Percentiles rank a stretch among this genome's conserved stretches.
Evolutionary conservation across 1,140 invertebrate genomes (phyloP).

Genomic region (Monomorium pharaonis): DNA sequence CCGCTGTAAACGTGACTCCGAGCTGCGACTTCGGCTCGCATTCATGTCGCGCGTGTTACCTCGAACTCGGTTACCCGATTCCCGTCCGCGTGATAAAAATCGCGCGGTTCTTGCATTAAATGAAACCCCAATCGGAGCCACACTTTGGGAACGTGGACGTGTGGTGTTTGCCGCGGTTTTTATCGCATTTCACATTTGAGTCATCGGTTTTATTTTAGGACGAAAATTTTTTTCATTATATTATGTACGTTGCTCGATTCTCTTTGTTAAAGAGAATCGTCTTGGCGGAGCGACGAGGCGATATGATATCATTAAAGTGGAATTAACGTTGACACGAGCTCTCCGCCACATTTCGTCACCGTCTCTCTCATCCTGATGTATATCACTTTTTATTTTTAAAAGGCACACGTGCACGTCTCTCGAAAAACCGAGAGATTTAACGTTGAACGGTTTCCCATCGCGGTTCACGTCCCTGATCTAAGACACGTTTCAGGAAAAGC

Average conservation of each 20-base stretch:
- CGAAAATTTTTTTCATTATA: constrained; percentile 3
- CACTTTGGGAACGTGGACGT: background rate
- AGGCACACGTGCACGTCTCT: background rate
- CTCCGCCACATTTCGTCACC: background rate
- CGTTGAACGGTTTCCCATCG: background rate
- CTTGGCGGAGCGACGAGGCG: background rate
- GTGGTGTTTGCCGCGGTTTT: background rate
- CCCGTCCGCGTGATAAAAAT: constrained; percentile 17
- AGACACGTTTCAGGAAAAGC: constrained; percentile 21
- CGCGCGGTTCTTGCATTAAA: background rate
- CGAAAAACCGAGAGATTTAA: constrained; percentile 5
- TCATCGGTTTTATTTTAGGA: constrained; percentile 13
- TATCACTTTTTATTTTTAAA: background rate
- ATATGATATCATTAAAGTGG: background rate
- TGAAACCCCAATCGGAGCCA: background rate
- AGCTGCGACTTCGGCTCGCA: background rate
- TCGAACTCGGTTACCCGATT: constrained; percentile 30
- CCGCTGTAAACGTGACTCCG: constrained; percentile 26
- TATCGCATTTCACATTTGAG: background rate
- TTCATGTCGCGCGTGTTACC: background rate
- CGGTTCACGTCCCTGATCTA: constrained; percentile 18
- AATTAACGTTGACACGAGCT: background rate
- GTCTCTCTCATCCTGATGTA: background rate
- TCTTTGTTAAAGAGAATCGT: background rate
- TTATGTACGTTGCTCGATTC: background rate